Evolutionary conservation across 2,888 invertebrate genomes (phyloP), one percentile per base, ranked within the genome.

Genomic region (Zygogramma bicolorata): DNA sequence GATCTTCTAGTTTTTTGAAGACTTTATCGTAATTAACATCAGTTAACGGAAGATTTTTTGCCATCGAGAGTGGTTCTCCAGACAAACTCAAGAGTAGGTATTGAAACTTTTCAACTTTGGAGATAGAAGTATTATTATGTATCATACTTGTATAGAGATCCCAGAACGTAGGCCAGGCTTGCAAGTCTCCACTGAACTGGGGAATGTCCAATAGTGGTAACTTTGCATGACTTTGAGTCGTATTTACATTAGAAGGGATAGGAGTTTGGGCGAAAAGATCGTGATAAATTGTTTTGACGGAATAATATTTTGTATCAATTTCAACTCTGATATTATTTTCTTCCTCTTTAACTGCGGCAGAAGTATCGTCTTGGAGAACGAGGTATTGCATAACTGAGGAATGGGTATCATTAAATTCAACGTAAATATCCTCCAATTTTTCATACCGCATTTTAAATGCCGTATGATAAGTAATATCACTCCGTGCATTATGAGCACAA

Each of bases 101-200:
- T 22, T 63, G 63, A 46, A 63, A 63, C 25, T 42, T 63, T 42
- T 63, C 25, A 20, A 65, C n/a, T n/a, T n/a, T n/a, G n/a, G n/a
- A n/a, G n/a, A n/a, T n/a, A n/a, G n/a, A n/a, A n/a, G n/a, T n/a
- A n/a, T n/a, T n/a, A n/a, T 49, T 15, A 29, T 65, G 34, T 13
- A 65, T 65, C 4, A 65, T 6, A 49, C 42, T 42, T 10, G 22
- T 27, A 27, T 20, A 65, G 7, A 65, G 18, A 18, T 53, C 53
- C 13, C 4, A 42, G n/a, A 65, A 65, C 18, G 31, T 65, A n/a
- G 65, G 63, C 27, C 63, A 38, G 5, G 27, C 49, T 13, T 49
- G 46, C 5, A 18, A 7, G 31, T 31, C 29, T 20, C 60, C 34
- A 34, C 20, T 60, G 34, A 60, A 60, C 10, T 8, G 31, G 34